These are phyloP conservation scores for Jacana jacana DNA, from an alignment of 2,113 vertebrate species.

Conservation along the genomic window DNA sequence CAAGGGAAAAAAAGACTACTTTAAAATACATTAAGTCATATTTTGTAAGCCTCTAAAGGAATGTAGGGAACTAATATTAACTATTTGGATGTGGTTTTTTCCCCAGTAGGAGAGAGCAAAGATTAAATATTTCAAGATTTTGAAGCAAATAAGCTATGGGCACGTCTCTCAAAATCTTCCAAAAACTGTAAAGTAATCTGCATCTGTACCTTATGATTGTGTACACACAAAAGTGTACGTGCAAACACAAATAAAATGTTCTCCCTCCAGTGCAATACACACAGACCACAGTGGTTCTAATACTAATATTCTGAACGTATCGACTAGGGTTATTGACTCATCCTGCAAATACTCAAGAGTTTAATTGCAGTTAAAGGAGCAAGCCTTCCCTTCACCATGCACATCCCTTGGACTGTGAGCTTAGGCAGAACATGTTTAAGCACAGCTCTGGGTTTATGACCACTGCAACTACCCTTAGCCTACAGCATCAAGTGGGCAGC, in stretches of 20 bases:
- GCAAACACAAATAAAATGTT: background rate
- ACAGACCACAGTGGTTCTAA: background rate
- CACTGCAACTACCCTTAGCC: background rate
- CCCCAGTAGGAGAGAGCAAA: background rate
- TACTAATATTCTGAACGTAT: background rate
- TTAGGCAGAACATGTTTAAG: background rate
- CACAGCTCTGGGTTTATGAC: background rate
- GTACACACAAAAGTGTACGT: background rate
- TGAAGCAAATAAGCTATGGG: background rate
- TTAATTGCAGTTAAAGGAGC: background rate
- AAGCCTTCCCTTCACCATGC: accelerated
- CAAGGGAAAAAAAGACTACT: background rate
- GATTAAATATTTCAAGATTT: background rate
- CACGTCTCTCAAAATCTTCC: background rate
- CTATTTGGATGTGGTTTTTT: conserved; percentile 2
- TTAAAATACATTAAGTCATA: background rate
- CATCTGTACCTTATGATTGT: background rate
- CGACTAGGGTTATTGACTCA: background rate
- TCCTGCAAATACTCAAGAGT: background rate
- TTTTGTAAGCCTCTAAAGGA: conserved; percentile 36
- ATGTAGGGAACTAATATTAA: conserved; percentile 9
- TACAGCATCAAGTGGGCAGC: background rate
- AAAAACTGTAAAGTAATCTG: background rate
- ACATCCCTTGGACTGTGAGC: accelerated
- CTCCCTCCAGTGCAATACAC: background rate